Evolutionary conservation across 2,113 vertebrate genomes (phyloP).

Genomic region (Embiotoca jacksoni): DNA sequence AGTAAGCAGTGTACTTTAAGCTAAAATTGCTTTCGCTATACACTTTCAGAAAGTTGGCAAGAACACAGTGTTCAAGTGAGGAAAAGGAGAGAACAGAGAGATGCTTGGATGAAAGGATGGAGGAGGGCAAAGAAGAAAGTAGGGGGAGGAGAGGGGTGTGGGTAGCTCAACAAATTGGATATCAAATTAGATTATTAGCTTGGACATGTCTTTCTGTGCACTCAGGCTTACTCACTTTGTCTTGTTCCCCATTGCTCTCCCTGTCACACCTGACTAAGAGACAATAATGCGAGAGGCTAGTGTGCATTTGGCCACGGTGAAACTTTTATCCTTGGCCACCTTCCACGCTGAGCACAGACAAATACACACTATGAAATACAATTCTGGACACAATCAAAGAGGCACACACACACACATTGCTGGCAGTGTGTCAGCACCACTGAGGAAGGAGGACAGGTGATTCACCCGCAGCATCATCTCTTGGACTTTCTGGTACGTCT

Average conservation of each 20-base stretch:
- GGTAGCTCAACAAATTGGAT: slow-evolving; percentile 65
- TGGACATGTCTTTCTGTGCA: slow-evolving; percentile 55
- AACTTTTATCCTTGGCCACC: slow-evolving; percentile 51
- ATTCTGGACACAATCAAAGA: slow-evolving; percentile 2
- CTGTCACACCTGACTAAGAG: slow-evolving; percentile 51
- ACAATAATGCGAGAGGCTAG: slow-evolving; percentile 57
- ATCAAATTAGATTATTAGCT: slow-evolving; percentile 66
- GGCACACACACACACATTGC: not conserved
- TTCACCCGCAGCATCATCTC: slow-evolving; percentile 37
- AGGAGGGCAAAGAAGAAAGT: slow-evolving; percentile 42
- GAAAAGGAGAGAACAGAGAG: not conserved
- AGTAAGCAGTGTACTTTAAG: slow-evolving; percentile 55
- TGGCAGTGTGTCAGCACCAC: slow-evolving; percentile 33
- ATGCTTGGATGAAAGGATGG: slow-evolving; percentile 30
- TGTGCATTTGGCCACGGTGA: slow-evolving; percentile 30
- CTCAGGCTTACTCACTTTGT: slow-evolving; percentile 51
- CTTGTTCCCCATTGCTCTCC: slow-evolving; percentile 29
- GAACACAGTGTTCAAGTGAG: slow-evolving; percentile 29
- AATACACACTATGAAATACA: slow-evolving; percentile 18
- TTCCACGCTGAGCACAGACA: slow-evolving; percentile 40
- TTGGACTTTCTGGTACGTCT: slow-evolving; percentile 22
- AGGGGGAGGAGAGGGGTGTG: not conserved
- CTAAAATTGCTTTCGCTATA: slow-evolving; percentile 45
- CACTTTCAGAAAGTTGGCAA: slow-evolving; percentile 46
- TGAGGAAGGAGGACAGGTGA: slow-evolving; percentile 37